phyloP scores from a whole-genome alignment of 1,140 invertebrate genomes.

The Drosophila lowei region DNA sequence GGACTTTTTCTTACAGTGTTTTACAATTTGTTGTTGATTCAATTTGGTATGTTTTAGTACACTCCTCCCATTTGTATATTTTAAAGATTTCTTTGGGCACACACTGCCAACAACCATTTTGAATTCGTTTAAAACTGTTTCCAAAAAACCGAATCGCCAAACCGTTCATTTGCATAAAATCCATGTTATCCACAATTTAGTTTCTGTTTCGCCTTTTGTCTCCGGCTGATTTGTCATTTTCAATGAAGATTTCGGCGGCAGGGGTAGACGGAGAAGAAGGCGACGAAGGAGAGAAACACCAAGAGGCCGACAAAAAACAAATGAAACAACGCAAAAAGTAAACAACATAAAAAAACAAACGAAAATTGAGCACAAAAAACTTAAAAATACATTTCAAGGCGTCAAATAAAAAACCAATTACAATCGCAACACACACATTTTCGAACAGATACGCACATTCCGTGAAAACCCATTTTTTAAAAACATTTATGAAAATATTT shows the following conservation, averaged over 20 bases:
- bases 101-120: constrained; percentile 24
- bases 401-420: constrained; percentile 66
- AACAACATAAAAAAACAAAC: constrained; percentile 64
- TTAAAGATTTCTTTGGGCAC: constrained; percentile 28
- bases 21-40: no score
- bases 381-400: constrained; percentile 81
- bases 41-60: no score
- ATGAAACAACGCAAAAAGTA: constrained; percentile 79
- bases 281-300: constrained; percentile 9
- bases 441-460: constrained; percentile 4
- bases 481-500: constrained; percentile 29
- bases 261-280: constrained; percentile 17
- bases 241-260: constrained; percentile 20
- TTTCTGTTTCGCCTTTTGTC: constrained; percentile 47
- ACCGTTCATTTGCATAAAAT: constrained; percentile 51
- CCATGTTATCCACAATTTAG: constrained; percentile 49
- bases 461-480: constrained; percentile 29
- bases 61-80: constrained; percentile 6
- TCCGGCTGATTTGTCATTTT: constrained; percentile 33
- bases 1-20: no score
- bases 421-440: constrained; percentile 29
- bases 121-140: constrained; percentile 36
- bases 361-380: constrained; percentile 68
- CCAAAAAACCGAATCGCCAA: constrained; percentile 42
- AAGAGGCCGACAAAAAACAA: constrained; percentile 40